A percentile compares a stretch with the other conserved stretches of the same genome.
These are phyloP conservation scores for Cataglyphis altisquamis DNA, from an alignment of 2,888 invertebrate species.

Conservation along the genomic window DNA sequence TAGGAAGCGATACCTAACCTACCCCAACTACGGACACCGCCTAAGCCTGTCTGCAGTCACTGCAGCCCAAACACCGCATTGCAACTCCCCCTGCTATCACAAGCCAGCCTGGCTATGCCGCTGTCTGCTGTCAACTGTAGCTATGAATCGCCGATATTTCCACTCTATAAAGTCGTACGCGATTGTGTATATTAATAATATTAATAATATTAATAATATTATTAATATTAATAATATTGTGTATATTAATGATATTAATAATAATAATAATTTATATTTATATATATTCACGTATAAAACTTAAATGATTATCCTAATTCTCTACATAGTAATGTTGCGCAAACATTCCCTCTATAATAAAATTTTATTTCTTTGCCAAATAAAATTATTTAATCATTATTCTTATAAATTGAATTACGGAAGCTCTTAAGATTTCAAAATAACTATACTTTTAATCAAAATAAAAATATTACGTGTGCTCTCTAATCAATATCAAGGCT, in stretches of 20 bases:
- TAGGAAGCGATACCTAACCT: conserved; percentile 66
- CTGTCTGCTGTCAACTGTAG: background rate
- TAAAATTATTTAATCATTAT: background rate
- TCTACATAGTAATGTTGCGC: background rate
- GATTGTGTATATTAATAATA: conserved; percentile 8
- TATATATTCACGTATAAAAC: background rate
- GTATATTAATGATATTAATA: background rate
- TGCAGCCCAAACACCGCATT: conserved; percentile 57
- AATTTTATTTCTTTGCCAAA: background rate
- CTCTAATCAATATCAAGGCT: background rate
- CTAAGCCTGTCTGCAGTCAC: conserved; percentile 61
- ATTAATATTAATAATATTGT: background rate
- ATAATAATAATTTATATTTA: too few species aligned
- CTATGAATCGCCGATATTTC: background rate
- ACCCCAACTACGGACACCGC: conserved; percentile 69
- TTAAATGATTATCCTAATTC: background rate
- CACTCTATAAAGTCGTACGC: background rate
- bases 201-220: background rate
- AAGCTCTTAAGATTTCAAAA: background rate
- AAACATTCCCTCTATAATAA: too few species aligned
- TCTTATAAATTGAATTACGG: background rate
- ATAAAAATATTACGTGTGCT: background rate
- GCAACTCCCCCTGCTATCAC: conserved; percentile 28
- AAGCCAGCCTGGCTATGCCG: background rate
- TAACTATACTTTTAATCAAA: background rate